Evolutionary conservation across 2,113 vertebrate species (phyloP).

Genomic region (Phylloscopus trochilus): DNA sequence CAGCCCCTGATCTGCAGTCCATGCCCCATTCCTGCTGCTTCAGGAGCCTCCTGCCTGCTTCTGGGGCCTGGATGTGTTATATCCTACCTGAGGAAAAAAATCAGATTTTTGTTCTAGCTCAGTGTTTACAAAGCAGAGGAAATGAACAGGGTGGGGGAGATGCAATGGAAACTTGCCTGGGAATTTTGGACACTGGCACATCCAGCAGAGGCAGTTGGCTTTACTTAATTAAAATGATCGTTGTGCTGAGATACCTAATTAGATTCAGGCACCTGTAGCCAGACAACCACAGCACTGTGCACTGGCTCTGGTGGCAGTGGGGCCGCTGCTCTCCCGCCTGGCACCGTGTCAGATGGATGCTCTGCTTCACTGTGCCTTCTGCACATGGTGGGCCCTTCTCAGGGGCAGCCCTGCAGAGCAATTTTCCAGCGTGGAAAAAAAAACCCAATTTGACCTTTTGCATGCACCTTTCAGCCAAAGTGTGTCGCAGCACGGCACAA

Average conservation of each 20-base stretch:
- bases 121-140: neutral
- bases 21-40: neutral
- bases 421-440: neutral
- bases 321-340: neutral
- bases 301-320: neutral
- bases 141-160: neutral
- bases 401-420: neutral
- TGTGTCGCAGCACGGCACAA: too few species aligned
- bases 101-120: neutral
- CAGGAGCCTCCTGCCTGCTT: neutral
- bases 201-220: constrained; percentile 33
- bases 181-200: neutral
- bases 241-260: constrained; percentile 44
- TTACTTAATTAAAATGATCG: constrained; percentile 25
- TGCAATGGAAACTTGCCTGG: neutral
- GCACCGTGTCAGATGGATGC: neutral
- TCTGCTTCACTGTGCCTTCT: neutral
- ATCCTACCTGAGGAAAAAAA: neutral
- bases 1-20: neutral
- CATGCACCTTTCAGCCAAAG: neutral
- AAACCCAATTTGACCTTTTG: neutral
- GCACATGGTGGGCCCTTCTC: neutral
- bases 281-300: neutral
- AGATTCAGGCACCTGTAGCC: constrained; percentile 44
- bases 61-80: neutral